These are phyloP conservation scores for Solea senegalensis DNA, from an alignment of 2,113 vertebrate genomes.

Conservation along the genomic window DNA sequence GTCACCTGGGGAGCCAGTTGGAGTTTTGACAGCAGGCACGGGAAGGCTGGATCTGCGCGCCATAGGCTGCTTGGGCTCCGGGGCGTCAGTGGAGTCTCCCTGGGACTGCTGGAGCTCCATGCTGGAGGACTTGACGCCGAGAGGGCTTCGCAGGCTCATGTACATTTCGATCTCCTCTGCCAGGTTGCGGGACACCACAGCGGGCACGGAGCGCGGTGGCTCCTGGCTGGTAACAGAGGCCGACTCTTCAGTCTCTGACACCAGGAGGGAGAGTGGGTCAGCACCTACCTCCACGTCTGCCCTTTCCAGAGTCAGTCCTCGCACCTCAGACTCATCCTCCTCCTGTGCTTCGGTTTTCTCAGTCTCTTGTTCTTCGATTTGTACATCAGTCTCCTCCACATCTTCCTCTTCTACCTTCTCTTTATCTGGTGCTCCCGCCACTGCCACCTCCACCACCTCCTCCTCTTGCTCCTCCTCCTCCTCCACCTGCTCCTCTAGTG, in stretches of 20 bases:
- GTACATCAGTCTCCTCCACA: conserved; percentile 2
- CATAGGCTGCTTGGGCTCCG: conserved; percentile 63
- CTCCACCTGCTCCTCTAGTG: conserved; percentile 54
- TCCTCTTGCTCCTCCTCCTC: conserved; percentile 25
- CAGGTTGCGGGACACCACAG: conserved; percentile 89
- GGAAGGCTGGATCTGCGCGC: conserved; percentile 93
- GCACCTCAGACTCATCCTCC: conserved; percentile 29
- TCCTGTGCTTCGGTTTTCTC: conserved; percentile 48
- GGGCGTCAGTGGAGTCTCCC: conserved; percentile 33
- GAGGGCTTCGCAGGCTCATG: conserved; percentile 92
- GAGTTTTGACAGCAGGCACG: conserved; percentile 73
- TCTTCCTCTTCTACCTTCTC: background rate
- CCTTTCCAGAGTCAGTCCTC: conserved; percentile 80
- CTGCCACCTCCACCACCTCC: conserved; percentile 9
- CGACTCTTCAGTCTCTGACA: conserved; percentile 81
- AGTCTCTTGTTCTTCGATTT: conserved; percentile 14
- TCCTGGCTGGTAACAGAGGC: conserved; percentile 82
- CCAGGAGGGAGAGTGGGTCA: conserved; percentile 93
- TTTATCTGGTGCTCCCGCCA: background rate
- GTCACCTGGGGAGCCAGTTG: conserved; percentile 51
- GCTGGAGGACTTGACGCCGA: conserved; percentile 89
- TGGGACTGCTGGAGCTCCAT: conserved; percentile 87
- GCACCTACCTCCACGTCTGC: conserved; percentile 90
- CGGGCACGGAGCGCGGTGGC: conserved; percentile 78
- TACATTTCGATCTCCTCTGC: conserved; percentile 98